Evolutionary conservation across 2,797 vertebrate species (phyloP).

Genomic region (Sylvilagus floridanus): DNA sequence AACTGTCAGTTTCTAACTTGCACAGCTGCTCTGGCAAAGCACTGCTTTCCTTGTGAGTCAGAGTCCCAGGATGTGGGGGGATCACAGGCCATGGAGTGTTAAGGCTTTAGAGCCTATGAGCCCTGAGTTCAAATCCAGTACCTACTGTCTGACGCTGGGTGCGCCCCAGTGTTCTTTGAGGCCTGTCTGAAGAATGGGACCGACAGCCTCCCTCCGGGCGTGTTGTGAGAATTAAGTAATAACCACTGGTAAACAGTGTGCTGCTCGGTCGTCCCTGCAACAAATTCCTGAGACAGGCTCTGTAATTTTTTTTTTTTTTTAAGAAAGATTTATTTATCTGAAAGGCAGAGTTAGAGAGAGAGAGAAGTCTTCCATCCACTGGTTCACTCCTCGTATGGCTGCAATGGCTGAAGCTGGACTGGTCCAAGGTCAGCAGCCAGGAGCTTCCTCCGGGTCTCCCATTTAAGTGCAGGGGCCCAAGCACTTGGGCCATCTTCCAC

Average conservation of each 20-base stretch:
- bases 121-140: neutral
- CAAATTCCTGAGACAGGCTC: neutral
- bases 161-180: neutral
- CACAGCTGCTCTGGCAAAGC: neutral
- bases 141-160: neutral
- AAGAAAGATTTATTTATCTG: neutral
- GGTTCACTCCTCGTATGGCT: too few species aligned
- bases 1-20: neutral
- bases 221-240: slow-evolving; percentile 34
- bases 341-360: too few species aligned
- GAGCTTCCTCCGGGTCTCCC: too few species aligned
- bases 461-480: too few species aligned
- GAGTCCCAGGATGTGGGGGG: neutral
- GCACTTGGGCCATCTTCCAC: too few species aligned
- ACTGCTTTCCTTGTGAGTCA: neutral
- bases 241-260: neutral
- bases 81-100: neutral
- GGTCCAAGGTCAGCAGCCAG: too few species aligned
- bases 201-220: neutral
- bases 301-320: neutral
- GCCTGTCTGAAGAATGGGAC: neutral
- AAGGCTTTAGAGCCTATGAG: neutral
- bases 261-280: neutral
- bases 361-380: too few species aligned
- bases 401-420: too few species aligned